Base-by-base conservation (phyloP, 2,113 vertebrate genomes). In the Tylochromis polylepis region DNA sequence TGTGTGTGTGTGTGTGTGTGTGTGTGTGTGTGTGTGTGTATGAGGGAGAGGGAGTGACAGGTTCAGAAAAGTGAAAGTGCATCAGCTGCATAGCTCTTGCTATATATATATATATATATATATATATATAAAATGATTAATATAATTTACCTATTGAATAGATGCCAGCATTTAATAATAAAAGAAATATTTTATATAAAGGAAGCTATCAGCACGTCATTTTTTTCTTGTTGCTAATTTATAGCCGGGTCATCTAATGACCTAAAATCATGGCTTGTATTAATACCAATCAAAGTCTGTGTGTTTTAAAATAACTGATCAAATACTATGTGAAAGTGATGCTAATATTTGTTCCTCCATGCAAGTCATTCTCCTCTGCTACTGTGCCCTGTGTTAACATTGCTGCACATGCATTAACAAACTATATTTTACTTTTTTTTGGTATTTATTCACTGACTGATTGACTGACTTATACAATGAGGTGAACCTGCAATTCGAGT, bases 61-160 rank as follows among this genome's bases (percentile, higher is more conserved):
- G 59, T 93, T 82, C 87, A 81, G 88, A 85, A 90, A 89, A 87
- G 82, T 93, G 81, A 85, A 84, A 77, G 77, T 87, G 82, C 62
- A 81, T 85, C 84, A 86, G 58, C 75, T 78, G 46, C 58, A 46
- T 31, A 65, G 31, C 59, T 87, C 53, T 80, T 81, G 31, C 59
- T n/a, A n/a, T n/a, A n/a, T n/a, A n/a, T n/a, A n/a, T n/a, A 34
- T 82, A 46, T 36, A 43, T 24, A 14, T 51, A 29, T 22, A 8
- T 53, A 31, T 27, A 46, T 31, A 20, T 82, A 2, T 82, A 0
- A 38, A 38, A 34, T 20, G 29, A 29, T 75, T 56, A n/a, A 51
- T 72, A 49, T 51, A 31, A 67, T 34, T 53, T 31, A 51, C 11
- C 16, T 31, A 31, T 51, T 77, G 6, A 77, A 51, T 77, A n/a